Conservation (phyloP, 2,797 vertebrate genomes). For the Onychomys arenicola region DNA sequence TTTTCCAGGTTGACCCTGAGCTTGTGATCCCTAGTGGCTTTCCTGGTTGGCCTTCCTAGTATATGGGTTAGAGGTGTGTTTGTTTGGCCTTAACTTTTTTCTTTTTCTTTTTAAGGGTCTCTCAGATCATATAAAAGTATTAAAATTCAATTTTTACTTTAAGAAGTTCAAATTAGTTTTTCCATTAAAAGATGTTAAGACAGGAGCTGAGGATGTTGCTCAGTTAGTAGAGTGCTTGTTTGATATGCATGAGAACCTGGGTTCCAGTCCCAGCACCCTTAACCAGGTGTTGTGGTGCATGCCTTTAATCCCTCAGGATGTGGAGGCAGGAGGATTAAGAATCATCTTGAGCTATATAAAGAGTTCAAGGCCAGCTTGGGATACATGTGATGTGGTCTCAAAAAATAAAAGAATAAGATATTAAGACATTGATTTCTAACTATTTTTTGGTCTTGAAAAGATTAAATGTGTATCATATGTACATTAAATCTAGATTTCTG, state of each 20-base stretch:
- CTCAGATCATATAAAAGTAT: neutral
- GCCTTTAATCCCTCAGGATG: neutral
- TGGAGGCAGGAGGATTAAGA: neutral
- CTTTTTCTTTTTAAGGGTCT: neutral
- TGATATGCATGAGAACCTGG: neutral
- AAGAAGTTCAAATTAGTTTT: slow-evolving; percentile 45
- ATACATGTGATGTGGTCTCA: neutral
- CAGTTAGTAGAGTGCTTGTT: neutral
- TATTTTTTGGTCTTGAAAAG: slow-evolving; percentile 25
- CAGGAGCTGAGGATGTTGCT: neutral
- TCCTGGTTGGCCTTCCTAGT: neutral
- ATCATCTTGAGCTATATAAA: neutral
- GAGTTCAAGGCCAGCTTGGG: neutral
- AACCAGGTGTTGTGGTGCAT: neutral
- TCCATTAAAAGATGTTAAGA: neutral
- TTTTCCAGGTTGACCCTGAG: neutral
- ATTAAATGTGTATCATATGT: neutral
- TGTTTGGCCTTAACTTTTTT: neutral
- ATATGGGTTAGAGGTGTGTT: neutral
- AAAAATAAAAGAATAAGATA: neutral
- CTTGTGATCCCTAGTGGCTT: no score
- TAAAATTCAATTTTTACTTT: slow-evolving; percentile 40
- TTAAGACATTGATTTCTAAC: slow-evolving; percentile 3
- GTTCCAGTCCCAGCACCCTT: neutral
- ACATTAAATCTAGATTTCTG: neutral